These are phyloP conservation scores for Dicyrtomina minuta DNA, from an alignment of 2,888 invertebrate species.

Conservation along the genomic window DNA sequence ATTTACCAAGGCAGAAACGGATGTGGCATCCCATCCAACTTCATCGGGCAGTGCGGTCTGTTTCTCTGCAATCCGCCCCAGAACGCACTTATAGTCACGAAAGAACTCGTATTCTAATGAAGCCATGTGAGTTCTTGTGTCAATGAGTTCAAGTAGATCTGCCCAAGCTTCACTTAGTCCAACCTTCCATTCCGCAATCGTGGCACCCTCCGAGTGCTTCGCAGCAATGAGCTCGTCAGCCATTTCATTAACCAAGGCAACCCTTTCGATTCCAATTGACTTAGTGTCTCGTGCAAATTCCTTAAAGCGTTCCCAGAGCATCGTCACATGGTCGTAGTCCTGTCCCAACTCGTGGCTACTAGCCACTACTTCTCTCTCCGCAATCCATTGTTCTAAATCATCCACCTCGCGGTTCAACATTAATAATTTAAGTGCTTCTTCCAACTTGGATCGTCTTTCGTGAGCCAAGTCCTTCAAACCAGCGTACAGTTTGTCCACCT, in stretches of 20 bases:
- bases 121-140: conserved; percentile 84
- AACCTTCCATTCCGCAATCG: conserved; percentile 99
- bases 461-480: conserved; percentile 95
- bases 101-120: no score
- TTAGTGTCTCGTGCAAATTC: conserved; percentile 98
- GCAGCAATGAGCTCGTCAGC: conserved; percentile 94
- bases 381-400: conserved; percentile 99
- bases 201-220: conserved; percentile 96
- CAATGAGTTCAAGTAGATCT: conserved; percentile 94
- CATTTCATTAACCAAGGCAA: conserved; percentile 90
- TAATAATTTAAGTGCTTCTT: conserved; percentile 95
- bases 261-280: conserved; percentile 91
- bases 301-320: conserved; percentile 93
- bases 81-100: conserved; percentile 95
- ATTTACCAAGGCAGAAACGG: conserved; percentile 89
- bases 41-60: conserved; percentile 96
- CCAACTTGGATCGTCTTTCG: conserved; percentile 91
- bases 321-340: conserved; percentile 95
- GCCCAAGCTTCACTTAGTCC: conserved; percentile 98
- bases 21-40: conserved; percentile 90
- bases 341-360: conserved; percentile 97
- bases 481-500: conserved; percentile 96
- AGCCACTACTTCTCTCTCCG: conserved; percentile 95
- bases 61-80: conserved; percentile 92
- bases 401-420: conserved; percentile 96